Conservation (phyloP, 2,888 invertebrate species). For the Nasonia oneida region DNA sequence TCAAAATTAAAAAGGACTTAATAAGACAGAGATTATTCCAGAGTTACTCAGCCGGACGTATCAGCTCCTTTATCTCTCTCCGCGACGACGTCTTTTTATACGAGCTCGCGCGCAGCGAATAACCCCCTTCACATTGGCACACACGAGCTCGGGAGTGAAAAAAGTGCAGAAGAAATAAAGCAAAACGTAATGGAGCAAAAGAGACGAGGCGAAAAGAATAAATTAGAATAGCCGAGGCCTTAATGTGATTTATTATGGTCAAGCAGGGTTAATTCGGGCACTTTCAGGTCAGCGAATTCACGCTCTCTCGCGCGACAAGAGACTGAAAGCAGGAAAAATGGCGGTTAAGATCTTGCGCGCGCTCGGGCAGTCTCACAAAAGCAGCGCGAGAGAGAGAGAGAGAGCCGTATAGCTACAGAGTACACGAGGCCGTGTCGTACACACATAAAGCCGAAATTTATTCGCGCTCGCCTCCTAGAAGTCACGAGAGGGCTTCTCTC, state of each 20-base stretch:
- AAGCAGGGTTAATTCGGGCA: conserved; percentile 17
- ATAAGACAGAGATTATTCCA: not conserved
- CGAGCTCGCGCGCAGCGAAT: not conserved
- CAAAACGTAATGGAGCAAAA: not conserved
- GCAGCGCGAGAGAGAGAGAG: not conserved
- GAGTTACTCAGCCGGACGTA: not conserved
- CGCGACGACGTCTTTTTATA: not conserved
- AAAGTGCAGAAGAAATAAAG: not conserved
- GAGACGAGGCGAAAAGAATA: not conserved
- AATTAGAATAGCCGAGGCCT: conserved; percentile 14
- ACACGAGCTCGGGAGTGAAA: not conserved
- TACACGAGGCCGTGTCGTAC: conserved; percentile 2
- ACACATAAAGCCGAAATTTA: conserved; percentile 63
- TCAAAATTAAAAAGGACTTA: not conserved
- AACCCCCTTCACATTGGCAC: not conserved
- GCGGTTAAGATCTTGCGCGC: conserved; percentile 40
- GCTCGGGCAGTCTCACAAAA: conserved; percentile 24
- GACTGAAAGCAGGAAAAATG: conserved; percentile 44
- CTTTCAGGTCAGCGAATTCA: not conserved
- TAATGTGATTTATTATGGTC: conserved; percentile 50
- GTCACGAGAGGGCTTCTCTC: conserved; percentile 59
- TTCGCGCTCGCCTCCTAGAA: conserved; percentile 60
- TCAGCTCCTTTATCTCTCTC: conserved; percentile 11
- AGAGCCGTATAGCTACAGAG: not conserved
- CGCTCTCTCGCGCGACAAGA: not conserved